These are phyloP conservation scores for Poecilia velifera DNA, from an alignment of 2,797 vertebrate genomes.

Conservation along the genomic window DNA sequence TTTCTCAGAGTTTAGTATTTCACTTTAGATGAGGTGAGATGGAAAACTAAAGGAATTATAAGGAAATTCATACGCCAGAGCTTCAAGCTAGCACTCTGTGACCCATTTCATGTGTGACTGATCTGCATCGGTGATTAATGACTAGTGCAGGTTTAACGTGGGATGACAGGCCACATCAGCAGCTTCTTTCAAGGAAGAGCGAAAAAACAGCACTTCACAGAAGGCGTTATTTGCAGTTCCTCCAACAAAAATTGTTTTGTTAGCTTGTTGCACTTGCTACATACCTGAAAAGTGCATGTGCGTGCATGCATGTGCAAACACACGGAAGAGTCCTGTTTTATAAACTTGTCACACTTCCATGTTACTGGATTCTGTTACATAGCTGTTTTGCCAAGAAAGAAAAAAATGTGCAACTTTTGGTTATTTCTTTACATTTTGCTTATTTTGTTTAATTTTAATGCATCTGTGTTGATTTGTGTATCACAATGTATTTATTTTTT, in stretches of 20 bases:
- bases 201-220: neutral
- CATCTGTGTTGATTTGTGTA: neutral
- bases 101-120: neutral
- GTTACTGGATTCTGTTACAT: neutral
- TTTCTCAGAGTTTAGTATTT: neutral
- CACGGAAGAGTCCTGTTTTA: neutral
- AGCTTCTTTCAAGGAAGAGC: neutral
- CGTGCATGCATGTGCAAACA: neutral
- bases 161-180: neutral
- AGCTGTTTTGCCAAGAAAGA: too few species aligned
- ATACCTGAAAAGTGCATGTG: neutral
- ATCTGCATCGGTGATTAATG: neutral
- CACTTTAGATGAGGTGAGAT: neutral
- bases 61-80: neutral
- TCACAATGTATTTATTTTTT: neutral
- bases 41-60: neutral
- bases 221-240: neutral
- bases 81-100: neutral
- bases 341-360: neutral
- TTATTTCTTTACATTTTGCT: neutral
- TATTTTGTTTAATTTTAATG: neutral
- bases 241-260: neutral
- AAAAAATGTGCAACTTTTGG: neutral
- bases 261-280: neutral
- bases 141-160: neutral